These are phyloP conservation scores for Hirtodrosophila duncani DNA, from an alignment of 2,888 invertebrate species.

Conservation along the genomic window DNA sequence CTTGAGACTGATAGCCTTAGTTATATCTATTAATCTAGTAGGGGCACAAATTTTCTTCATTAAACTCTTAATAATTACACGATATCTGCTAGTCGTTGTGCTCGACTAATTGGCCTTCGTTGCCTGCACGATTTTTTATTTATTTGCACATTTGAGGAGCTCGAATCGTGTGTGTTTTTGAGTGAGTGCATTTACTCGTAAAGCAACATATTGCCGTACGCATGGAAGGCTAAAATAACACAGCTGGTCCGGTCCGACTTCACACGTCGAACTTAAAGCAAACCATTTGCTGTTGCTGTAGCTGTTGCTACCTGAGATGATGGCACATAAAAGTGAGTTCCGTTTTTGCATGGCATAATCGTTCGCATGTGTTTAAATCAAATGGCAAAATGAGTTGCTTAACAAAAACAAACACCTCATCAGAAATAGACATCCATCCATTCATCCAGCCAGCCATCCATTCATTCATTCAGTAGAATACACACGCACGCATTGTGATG, in stretches of 20 bases:
- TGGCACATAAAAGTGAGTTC: slow-evolving; percentile 32
- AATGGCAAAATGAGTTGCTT: slow-evolving; percentile 40
- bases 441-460: no score
- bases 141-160: slow-evolving; percentile 17
- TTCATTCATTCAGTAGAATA: no score
- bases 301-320: slow-evolving; percentile 18
- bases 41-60: no score
- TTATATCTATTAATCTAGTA: no score
- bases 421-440: no score
- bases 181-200: no score
- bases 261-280: neutral
- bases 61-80: no score
- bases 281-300: neutral
- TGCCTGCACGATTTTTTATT: no score
- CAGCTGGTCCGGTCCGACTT: slow-evolving; percentile 36
- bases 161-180: slow-evolving; percentile 25
- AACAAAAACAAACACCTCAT: slow-evolving; percentile 35
- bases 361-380: slow-evolving; percentile 39
- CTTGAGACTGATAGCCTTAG: no score
- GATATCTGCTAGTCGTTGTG: no score
- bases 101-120: no score
- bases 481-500: slow-evolving; percentile 22
- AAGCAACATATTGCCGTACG: slow-evolving; percentile 34
- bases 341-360: slow-evolving; percentile 22
- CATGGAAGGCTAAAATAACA: slow-evolving; percentile 45